Conservation (phyloP, 2,113 vertebrate species). For the Paraplagusia blochii region DNA sequence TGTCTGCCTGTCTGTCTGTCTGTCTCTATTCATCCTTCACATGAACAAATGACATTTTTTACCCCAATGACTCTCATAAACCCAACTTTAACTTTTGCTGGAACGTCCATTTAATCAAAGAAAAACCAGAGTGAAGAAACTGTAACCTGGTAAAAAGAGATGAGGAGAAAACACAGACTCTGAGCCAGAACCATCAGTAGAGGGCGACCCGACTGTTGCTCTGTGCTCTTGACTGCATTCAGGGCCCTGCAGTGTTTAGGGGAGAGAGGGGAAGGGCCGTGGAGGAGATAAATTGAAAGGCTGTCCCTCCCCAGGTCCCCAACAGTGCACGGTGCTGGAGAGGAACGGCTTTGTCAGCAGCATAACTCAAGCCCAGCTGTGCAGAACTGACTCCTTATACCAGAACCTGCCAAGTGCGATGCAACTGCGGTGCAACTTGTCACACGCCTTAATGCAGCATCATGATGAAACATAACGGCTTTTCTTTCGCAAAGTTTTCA, state of each 20-base stretch:
- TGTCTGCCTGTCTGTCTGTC: too few species aligned
- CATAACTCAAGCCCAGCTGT: conserved; percentile 76
- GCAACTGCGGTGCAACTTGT: conserved; percentile 16
- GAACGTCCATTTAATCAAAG: conserved; percentile 69
- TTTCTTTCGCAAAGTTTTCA: conserved; percentile 22
- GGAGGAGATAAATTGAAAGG: conserved; percentile 75
- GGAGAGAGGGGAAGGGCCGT: conserved; percentile 26
- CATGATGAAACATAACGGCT: conserved; percentile 11
- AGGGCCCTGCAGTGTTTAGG: conserved; percentile 52
- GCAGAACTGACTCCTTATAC: conserved; percentile 49
- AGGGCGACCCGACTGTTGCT: conserved; percentile 52
- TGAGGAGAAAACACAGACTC: conserved; percentile 68
- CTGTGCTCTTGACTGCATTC: conserved; percentile 63
- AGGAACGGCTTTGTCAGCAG: conserved; percentile 75
- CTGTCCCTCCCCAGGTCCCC: conserved; percentile 66
- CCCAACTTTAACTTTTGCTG: conserved; percentile 62
- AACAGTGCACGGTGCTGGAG: conserved; percentile 57
- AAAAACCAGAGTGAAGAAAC: conserved; percentile 26
- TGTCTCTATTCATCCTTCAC: too few species aligned
- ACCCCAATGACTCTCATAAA: conserved; percentile 42
- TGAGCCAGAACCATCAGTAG: conserved; percentile 51
- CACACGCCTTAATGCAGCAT: conserved; percentile 20
- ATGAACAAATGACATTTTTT: conserved; percentile 20
- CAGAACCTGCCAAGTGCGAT: conserved; percentile 16
- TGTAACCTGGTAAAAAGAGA: conserved; percentile 39